Evolutionary conservation across 2,113 vertebrate species (phyloP).

Genomic region (Gallinago media): DNA sequence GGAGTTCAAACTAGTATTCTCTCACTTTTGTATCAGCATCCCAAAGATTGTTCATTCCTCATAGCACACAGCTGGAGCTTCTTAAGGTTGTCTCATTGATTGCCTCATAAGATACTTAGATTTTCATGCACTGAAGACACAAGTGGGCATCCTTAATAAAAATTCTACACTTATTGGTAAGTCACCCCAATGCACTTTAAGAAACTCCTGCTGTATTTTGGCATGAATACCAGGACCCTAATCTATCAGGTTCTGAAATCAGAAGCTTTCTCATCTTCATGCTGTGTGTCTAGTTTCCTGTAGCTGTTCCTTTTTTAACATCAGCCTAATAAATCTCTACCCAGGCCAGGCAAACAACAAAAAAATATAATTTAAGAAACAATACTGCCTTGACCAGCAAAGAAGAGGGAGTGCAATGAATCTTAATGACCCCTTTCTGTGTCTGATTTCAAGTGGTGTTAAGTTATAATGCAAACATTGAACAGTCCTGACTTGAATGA

Average conservation of each 20-base stretch:
- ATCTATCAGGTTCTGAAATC: neutral
- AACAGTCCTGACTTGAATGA: neutral
- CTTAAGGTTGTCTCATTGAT: neutral
- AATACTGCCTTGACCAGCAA: neutral
- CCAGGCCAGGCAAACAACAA: neutral
- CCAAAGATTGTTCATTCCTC: neutral
- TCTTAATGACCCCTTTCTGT: neutral
- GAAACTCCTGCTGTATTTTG: neutral
- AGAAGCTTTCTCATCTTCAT: neutral
- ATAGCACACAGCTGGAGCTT: neutral
- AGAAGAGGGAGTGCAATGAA: neutral
- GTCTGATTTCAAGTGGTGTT: neutral
- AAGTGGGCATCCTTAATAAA: neutral
- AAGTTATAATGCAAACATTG: slow-evolving; percentile 8
- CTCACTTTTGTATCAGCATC: neutral
- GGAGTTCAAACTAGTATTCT: neutral
- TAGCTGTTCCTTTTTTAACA: neutral
- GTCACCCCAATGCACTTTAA: neutral
- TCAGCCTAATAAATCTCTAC: neutral
- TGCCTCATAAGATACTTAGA: neutral
- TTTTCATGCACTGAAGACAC: neutral
- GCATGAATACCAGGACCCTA: neutral
- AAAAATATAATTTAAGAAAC: neutral
- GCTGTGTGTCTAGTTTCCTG: neutral
- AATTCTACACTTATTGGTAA: neutral